phyloP scores from a whole-genome alignment of 2,888 invertebrate species.

The Dascillus cervinus region DNA sequence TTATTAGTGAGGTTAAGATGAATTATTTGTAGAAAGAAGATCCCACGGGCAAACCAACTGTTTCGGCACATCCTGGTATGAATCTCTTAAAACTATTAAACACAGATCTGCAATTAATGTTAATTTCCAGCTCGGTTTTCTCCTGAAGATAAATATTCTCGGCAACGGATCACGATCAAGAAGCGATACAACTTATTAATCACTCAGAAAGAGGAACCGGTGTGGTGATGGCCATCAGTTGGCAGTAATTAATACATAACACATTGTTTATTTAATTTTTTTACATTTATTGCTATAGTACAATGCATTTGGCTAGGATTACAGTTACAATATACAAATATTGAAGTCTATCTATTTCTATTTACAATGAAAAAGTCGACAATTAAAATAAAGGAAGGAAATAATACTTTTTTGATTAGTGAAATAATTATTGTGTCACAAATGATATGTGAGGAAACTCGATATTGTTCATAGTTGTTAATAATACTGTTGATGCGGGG shows the following conservation, averaged over 20 bases:
- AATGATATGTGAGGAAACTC: no score
- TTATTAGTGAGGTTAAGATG: slow-evolving; percentile 11
- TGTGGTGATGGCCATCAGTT: slow-evolving; percentile 44
- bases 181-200: slow-evolving; percentile 80
- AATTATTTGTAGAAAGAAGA: slow-evolving; percentile 62
- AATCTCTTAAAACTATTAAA: slow-evolving; percentile 5
- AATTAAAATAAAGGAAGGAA: no score
- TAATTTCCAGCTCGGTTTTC: slow-evolving; percentile 79
- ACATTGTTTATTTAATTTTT: slow-evolving; percentile 1
- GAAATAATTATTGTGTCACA: no score
- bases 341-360: no score
- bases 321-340: background rate
- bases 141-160: slow-evolving; percentile 89
- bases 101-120: slow-evolving; percentile 5
- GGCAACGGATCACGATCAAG: slow-evolving; percentile 81
- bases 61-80: slow-evolving; percentile 81
- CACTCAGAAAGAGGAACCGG: slow-evolving; percentile 72
- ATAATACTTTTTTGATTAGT: no score
- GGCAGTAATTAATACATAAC: background rate
- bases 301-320: slow-evolving; percentile 7
- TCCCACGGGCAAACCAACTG: slow-evolving; percentile 70
- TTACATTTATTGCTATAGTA: slow-evolving; percentile 25
- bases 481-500: no score
- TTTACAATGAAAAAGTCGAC: no score
- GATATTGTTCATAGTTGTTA: no score